Evolutionary conservation across 2,888 invertebrate genomes (phyloP), one percentile per base, ranked within the genome.

Genomic region (Caenorhabditis angaria): DNA sequence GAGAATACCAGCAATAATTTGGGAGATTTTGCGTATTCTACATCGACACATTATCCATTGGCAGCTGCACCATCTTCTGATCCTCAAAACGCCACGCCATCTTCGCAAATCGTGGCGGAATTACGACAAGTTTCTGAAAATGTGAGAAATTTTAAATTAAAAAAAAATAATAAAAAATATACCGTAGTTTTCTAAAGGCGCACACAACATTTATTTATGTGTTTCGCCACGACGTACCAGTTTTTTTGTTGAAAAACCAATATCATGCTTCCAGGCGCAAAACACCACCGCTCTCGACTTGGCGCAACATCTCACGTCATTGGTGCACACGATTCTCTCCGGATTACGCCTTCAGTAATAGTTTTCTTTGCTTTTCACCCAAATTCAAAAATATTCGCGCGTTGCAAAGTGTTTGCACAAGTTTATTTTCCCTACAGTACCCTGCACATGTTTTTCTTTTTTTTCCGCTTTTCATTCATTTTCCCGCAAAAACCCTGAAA

Each of bases 271-370:
- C 4, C 63, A 76, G 72, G 76, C 77, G 14, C 55, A 64, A 18
- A 64, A 68, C 29, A 58, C 66, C 12, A 68, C 66, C 10, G 28
- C 69, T 0, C 61, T 77, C 1, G 59, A 68, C 14, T 47, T 77
- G 66, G 77, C 77, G 2, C 55, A 57, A 28, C 69, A 54, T 12
- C 56, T 77, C 8, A 71, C 62, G 1, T 51, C 53, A 25, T 32
- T 77, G 22, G 71, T 77, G 20, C 77, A 77, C 27, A 24, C 68
- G 12, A 67, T 77, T 10, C 62, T 77, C 25, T 55, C 63, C 6
- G 60, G 57, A 27, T 56, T 76, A 20, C 69, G 68, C 20, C 65
- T 71, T 51, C 56, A 63, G 53, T 70, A 63, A 56, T 14, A 41
- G 18, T 12, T n/a, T n/a, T n/a, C n/a, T n/a, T n/a, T n/a, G n/a